phyloP scores from a whole-genome alignment of 2,797 vertebrate species.

The Pogonophryne albipinna region DNA sequence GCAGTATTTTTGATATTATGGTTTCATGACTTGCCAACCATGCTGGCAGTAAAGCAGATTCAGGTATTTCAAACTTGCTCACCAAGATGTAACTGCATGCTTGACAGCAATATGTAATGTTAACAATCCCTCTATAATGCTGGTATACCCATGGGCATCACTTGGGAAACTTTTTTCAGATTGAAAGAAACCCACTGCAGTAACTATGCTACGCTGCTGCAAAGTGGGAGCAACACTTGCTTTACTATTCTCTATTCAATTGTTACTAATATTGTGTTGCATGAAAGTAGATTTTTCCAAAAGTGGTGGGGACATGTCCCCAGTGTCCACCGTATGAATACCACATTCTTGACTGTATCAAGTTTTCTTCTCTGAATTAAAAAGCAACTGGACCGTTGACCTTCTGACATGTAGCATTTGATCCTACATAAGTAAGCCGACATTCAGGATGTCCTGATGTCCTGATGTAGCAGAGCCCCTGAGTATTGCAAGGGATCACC shows the following conservation, averaged over 20 bases:
- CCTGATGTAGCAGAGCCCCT: not conserved
- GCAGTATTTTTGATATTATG: constrained; percentile 13
- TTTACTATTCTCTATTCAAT: too few relatives aligned
- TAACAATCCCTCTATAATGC: not conserved
- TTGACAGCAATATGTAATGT: constrained; percentile 2
- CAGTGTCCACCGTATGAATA: too few relatives aligned
- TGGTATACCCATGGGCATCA: too few relatives aligned
- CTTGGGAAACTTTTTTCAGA: too few relatives aligned
- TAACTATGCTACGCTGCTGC: too few relatives aligned
- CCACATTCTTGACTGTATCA: not conserved
- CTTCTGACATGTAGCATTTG: not conserved
- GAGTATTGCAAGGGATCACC: not conserved
- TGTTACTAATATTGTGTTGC: too few relatives aligned
- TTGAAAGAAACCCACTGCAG: too few relatives aligned
- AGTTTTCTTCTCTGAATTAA: not conserved
- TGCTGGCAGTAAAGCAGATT: not conserved
- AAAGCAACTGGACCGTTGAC: too few relatives aligned
- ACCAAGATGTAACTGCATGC: not conserved
- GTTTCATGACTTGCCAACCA: constrained; percentile 33
- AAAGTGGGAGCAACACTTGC: too few relatives aligned
- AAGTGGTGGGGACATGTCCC: too few relatives aligned
- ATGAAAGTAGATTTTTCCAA: too few relatives aligned
- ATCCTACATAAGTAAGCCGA: not conserved
- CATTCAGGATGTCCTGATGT: not conserved
- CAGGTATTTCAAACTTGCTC: constrained; percentile 20